Base-by-base conservation (phyloP, 2,113 vertebrate genomes). In the Dolichallabes microphthalmus region DNA sequence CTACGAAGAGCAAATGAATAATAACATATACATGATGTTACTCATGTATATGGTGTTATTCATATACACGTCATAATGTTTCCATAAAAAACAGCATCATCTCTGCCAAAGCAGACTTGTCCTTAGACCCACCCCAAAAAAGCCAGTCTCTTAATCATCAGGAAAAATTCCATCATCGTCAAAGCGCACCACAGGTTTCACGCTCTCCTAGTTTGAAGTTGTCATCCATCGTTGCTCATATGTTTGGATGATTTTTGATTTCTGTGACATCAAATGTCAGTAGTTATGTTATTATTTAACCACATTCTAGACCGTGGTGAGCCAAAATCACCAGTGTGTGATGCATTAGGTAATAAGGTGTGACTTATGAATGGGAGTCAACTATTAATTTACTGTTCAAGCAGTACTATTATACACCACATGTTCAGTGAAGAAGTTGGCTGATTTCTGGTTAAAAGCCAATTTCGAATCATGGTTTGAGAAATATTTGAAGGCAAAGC, bases 91-190 rank as follows among this genome's bases (percentile, higher is more conserved):
- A 80, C n/a, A n/a, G 20, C 13, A 19, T 58, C 75, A 79, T 39
- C 22, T 1, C 25, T 30, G 9, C 58, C 39, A 64, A 69, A 75
- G 78, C 22, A 82, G 27, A 75, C 85, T 53, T 32, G 53, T 73
- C 25, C 80, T 27, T 80, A 85, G 25, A 27, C 52, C 25, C 7
- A 1, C 22, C 76, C 32, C 19, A n/a, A 55, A 64, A 55, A 64
- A n/a, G 4, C 20, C 76, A 61, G 76, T n/a, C 50, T 57, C 17
- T 13, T 61, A 73, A 73, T 52, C n/a, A 85, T 85, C 19, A 53
- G 19, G 50, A 22, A 81, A 81, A 64, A n/a, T 74, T 61, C 55
- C 64, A n/a, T 17, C 81, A 30, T 75, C 61, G 77, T 85, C 84
- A 85, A n/a, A 73, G 75, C 32, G 58, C 61, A 68, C 60, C 83